A percentile compares a stretch with the other conserved stretches of the same genome.
Evolutionary conservation across 1,140 invertebrate genomes (phyloP).

Genomic region (Magallana ariakensis): DNA sequence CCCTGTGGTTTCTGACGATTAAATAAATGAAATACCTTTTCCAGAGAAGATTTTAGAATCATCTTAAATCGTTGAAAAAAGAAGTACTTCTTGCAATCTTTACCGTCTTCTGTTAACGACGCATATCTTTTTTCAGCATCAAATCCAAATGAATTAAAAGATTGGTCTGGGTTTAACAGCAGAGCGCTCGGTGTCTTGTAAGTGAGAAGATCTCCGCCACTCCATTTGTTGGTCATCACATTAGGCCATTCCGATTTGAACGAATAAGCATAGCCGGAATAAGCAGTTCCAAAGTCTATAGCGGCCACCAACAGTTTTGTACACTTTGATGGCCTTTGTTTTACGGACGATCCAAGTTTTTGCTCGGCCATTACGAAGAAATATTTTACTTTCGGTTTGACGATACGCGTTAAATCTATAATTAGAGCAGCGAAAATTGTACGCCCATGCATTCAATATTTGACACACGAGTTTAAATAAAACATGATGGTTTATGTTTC

Average conservation of each 20-base stretch:
- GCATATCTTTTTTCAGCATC: background rate
- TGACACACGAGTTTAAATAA: too few relatives aligned
- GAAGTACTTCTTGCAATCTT: background rate
- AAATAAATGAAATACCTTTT: background rate
- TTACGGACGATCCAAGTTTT: background rate
- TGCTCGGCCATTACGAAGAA: background rate
- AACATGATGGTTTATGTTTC: too few relatives aligned
- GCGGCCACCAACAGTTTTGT: background rate
- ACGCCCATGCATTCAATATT: background rate
- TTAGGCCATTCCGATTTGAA: background rate
- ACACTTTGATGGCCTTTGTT: background rate
- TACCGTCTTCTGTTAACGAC: background rate
- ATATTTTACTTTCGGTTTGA: conserved; percentile 2
- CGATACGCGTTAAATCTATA: background rate
- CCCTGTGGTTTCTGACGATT: background rate
- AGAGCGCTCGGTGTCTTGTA: conserved; percentile 39
- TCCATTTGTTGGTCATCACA: background rate
- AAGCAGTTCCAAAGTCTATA: conserved; percentile 4
- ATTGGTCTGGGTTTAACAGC: conserved; percentile 4
- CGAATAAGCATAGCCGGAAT: background rate
- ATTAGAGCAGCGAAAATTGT: background rate
- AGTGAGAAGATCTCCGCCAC: background rate
- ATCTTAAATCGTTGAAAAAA: background rate
- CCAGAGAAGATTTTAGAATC: background rate
- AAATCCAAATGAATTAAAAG: background rate